Evolutionary conservation across 2,888 invertebrate species (phyloP).

Genomic region (Rhodophaea formosa): DNA sequence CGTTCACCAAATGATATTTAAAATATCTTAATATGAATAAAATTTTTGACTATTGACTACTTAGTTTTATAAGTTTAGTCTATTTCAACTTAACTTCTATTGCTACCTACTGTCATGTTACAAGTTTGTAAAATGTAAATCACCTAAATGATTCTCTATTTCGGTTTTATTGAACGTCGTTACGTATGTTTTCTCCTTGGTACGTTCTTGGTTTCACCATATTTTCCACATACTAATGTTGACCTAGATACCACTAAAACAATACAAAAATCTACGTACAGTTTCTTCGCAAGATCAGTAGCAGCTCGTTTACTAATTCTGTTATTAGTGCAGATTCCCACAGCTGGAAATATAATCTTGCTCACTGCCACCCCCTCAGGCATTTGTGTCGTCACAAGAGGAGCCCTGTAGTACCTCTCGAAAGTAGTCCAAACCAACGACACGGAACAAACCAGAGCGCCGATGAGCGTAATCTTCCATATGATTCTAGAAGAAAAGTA

Average conservation of each 20-base stretch:
- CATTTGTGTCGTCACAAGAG: conserved; percentile 67
- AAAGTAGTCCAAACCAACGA: conserved; percentile 67
- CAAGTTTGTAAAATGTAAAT: too few species aligned
- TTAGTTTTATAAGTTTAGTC: too few species aligned
- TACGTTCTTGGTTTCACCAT: too few species aligned
- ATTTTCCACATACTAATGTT: not conserved
- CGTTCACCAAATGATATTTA: too few species aligned
- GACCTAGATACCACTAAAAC: not conserved
- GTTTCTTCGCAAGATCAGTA: conserved; percentile 50
- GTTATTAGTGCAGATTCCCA: conserved; percentile 74
- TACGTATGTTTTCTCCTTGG: too few species aligned
- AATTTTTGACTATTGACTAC: too few species aligned
- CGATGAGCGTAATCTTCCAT: conserved; percentile 63
- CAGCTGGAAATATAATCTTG: conserved; percentile 72
- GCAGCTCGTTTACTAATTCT: conserved; percentile 69
- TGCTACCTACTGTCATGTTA: too few species aligned
- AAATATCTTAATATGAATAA: too few species aligned
- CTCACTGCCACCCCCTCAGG: conserved; percentile 70
- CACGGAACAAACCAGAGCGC: conserved; percentile 62
- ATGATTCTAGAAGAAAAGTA: conserved; percentile 46
- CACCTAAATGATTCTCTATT: too few species aligned
- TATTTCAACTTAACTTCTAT: too few species aligned
- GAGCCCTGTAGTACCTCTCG: conserved; percentile 59
- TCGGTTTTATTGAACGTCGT: too few species aligned
- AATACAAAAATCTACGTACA: conserved; percentile 51